Conservation (phyloP, 1,140 invertebrate genomes). For the Drosophila guanche region DNA sequence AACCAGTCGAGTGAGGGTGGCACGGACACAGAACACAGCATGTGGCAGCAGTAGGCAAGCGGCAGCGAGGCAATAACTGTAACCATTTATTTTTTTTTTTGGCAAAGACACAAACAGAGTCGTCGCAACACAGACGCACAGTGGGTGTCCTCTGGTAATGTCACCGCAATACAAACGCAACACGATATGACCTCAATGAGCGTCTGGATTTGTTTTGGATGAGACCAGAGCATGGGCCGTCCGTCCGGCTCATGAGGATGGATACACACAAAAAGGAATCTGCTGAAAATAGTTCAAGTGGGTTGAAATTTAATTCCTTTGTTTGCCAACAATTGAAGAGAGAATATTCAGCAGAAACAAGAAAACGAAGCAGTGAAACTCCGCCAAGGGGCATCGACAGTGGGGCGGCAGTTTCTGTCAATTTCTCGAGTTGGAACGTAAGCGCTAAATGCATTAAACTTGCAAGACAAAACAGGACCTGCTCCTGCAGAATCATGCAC, state of each 20-base stretch:
- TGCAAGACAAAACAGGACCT: conserved; percentile 43
- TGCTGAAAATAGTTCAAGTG: conserved; percentile 34
- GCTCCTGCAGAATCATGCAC: conserved; percentile 14
- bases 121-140: conserved; percentile 38
- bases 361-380: conserved; percentile 7
- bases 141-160: conserved; percentile 59
- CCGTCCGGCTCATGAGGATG: background rate
- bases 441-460: conserved; percentile 80
- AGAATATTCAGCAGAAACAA: conserved; percentile 42
- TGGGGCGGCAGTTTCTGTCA: conserved; percentile 52
- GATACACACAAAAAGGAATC: background rate
- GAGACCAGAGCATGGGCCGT: background rate
- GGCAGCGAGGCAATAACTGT: conserved; percentile 66
- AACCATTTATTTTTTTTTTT: conserved; percentile 63
- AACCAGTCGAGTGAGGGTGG: conserved; percentile 32
- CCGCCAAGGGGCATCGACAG: conserved; percentile 38
- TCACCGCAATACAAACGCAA: conserved; percentile 55
- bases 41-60: conserved; percentile 41
- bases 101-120: conserved; percentile 22
- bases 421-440: conserved; percentile 69
- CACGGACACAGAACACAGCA: conserved; percentile 26
- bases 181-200: conserved; percentile 59
- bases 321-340: conserved; percentile 42
- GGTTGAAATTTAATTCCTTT: conserved; percentile 58
- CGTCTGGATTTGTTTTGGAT: conserved; percentile 34